Evolutionary conservation across 2,797 vertebrate species (phyloP).

Genomic region (Tragopan temminckii): DNA sequence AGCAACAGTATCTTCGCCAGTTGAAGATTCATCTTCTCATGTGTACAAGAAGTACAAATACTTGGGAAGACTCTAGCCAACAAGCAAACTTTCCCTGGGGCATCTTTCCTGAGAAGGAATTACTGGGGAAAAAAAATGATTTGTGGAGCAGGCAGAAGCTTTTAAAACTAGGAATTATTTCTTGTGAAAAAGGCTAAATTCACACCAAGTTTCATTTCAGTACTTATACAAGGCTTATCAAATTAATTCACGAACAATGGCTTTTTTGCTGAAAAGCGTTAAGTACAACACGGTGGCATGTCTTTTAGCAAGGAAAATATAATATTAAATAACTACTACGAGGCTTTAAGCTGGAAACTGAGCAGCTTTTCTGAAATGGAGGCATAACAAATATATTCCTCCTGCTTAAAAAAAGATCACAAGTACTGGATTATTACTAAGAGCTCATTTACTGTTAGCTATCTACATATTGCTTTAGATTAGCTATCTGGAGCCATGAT

Average conservation of each 20-base stretch:
- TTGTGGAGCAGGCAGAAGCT: not conserved
- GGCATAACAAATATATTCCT: not conserved
- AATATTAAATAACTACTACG: not conserved
- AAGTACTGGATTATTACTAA: not conserved
- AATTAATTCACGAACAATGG: not conserved
- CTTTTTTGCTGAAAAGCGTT: not conserved
- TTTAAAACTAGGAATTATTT: not conserved
- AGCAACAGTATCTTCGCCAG: not conserved
- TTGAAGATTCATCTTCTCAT: not conserved
- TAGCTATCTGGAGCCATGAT: not conserved
- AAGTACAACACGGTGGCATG: not conserved
- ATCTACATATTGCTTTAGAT: not conserved
- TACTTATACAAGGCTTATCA: constrained; percentile 21
- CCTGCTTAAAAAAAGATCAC: not conserved
- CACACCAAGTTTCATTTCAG: not conserved
- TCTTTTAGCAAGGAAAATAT: constrained; percentile 2
- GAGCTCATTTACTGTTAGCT: not conserved
- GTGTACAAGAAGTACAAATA: not conserved
- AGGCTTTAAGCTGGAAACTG: constrained; percentile 1
- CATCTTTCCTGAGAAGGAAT: not conserved
- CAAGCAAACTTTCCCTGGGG: not conserved
- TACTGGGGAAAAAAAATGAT: not conserved
- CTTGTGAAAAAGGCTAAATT: not conserved
- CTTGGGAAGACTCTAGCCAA: not conserved
- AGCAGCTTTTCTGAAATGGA: not conserved